Evolutionary conservation across 2,113 vertebrate species (phyloP).

Genomic region (Tachysurus fulvidraco): DNA sequence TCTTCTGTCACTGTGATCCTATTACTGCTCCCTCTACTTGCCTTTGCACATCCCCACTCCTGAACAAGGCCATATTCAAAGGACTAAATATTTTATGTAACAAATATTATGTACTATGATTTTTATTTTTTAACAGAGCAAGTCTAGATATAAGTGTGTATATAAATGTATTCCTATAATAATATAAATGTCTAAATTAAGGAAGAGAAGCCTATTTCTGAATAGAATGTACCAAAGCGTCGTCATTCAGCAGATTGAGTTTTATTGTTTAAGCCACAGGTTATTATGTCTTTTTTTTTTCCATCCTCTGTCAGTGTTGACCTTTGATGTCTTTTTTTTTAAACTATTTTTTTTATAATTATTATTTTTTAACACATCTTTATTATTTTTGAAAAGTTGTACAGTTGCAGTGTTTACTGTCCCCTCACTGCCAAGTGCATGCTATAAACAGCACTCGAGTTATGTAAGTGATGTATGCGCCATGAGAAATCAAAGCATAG

Average conservation of each 20-base stretch:
- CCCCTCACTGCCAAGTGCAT: background rate
- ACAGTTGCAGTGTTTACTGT: slow-evolving; percentile 36
- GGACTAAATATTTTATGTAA: slow-evolving; percentile 60
- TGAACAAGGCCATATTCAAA: slow-evolving; percentile 53
- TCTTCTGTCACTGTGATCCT: slow-evolving; percentile 65
- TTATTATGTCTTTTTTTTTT: slow-evolving; percentile 11
- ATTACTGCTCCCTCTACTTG: slow-evolving; percentile 55
- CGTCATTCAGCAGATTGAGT: slow-evolving; percentile 28
- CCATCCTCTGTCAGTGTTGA: slow-evolving; percentile 31
- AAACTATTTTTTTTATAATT: background rate
- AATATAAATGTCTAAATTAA: slow-evolving; percentile 48
- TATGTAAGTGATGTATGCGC: background rate
- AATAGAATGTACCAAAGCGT: slow-evolving; percentile 48
- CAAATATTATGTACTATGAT: slow-evolving; percentile 53
- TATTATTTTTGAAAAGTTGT: slow-evolving; percentile 9
- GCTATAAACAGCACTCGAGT: slow-evolving; percentile 10
- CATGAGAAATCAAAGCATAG: slow-evolving; percentile 15
- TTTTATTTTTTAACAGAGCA: slow-evolving; percentile 64
- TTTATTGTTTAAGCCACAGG: slow-evolving; percentile 39
- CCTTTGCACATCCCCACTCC: slow-evolving; percentile 56
- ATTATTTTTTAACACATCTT: background rate
- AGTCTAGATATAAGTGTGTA: slow-evolving; percentile 55
- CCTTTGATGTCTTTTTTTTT: slow-evolving; percentile 15
- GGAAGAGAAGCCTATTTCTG: slow-evolving; percentile 49
- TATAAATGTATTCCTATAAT: slow-evolving; percentile 59